Conservation (phyloP, 2,113 vertebrate species). For the Malurus alboscapulatus region DNA sequence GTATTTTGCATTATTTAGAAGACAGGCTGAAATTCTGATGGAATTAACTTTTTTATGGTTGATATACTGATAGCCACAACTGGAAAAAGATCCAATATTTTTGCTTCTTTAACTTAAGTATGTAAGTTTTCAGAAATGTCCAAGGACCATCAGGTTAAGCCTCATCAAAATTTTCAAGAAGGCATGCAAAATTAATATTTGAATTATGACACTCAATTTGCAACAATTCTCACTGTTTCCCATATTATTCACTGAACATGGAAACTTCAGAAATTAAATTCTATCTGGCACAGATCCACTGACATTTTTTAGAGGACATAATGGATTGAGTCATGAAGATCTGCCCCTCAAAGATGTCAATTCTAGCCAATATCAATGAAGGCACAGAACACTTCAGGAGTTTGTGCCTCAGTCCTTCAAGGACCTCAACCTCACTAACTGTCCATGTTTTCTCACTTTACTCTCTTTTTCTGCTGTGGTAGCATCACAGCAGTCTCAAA, state of each 20-base stretch:
- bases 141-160: not conserved
- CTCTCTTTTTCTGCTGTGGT: not conserved
- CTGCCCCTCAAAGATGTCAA: not conserved
- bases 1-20: conserved; percentile 30
- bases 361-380: not conserved
- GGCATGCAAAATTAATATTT: not conserved
- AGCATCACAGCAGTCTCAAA: not conserved
- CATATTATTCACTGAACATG: not conserved
- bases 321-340: not conserved
- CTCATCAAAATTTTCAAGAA: not conserved
- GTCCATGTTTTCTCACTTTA: not conserved
- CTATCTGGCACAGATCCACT: not conserved
- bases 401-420: not conserved
- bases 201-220: not conserved
- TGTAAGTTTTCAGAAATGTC: not conserved
- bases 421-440: not conserved
- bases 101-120: not conserved
- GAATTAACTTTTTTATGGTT: not conserved
- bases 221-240: not conserved
- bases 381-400: not conserved
- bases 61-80: not conserved
- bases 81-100: not conserved
- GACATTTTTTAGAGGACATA: not conserved
- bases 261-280: not conserved
- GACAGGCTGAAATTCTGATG: not conserved